Conservation (phyloP, 2,113 vertebrate species). For the Vulpes ferrilata region DNA sequence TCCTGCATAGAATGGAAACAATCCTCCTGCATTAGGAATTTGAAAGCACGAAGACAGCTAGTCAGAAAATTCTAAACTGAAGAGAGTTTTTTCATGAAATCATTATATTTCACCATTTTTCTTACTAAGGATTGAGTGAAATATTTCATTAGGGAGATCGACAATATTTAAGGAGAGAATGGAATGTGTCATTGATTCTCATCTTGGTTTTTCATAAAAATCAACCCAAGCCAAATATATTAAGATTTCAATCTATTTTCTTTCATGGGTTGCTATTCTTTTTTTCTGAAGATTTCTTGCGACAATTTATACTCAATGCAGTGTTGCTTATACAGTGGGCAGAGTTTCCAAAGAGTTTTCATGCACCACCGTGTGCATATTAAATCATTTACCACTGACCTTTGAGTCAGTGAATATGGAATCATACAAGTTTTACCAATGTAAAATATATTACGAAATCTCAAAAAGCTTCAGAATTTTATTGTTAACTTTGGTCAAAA, state of each 20-base stretch:
- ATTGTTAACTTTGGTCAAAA: neutral
- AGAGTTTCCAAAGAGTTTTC: neutral
- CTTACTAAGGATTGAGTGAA: neutral
- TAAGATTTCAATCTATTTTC: constrained; percentile 40
- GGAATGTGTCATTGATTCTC: neutral
- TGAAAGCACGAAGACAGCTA: constrained; percentile 6
- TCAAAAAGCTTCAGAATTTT: neutral
- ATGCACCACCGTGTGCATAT: neutral
- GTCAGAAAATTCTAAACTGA: constrained; percentile 39
- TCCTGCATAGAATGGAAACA: neutral
- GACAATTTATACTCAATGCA: neutral
- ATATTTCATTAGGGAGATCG: neutral
- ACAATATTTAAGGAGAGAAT: neutral
- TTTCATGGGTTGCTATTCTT: constrained; percentile 22
- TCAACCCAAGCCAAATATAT: neutral
- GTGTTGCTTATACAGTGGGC: neutral
- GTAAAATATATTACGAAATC: neutral
- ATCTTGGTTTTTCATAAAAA: neutral
- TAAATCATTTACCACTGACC: neutral
- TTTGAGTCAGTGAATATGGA: neutral
- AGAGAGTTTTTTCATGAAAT: constrained; percentile 25
- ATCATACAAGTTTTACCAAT: neutral
- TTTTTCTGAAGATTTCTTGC: constrained; percentile 22
- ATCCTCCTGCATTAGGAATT: constrained; percentile 44
- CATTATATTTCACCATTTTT: constrained; percentile 46